Evolutionary conservation across 2,113 vertebrate species (phyloP).

Genomic region (Stegastes partitus): DNA sequence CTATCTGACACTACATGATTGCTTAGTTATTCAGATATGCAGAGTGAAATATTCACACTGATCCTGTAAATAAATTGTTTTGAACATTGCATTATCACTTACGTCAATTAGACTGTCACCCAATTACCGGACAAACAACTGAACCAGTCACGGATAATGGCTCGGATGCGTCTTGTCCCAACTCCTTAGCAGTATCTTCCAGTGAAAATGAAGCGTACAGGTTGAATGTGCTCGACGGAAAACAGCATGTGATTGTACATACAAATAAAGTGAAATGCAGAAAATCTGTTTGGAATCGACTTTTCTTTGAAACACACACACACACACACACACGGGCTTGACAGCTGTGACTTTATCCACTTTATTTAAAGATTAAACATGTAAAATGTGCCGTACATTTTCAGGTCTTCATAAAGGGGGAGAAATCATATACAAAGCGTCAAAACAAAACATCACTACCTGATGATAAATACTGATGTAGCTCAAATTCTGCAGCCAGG

Average conservation of each 20-base stretch:
- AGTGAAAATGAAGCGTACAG: slow-evolving; percentile 13
- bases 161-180: background rate
- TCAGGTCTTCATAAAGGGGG: slow-evolving; percentile 53
- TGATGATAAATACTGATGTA: slow-evolving; percentile 24
- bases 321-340: background rate
- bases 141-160: background rate
- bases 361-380: slow-evolving; percentile 63
- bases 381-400: slow-evolving; percentile 41
- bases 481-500: background rate
- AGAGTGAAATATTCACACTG: background rate
- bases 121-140: background rate
- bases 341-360: slow-evolving; percentile 22
- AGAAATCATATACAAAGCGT: slow-evolving; percentile 26
- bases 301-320: slow-evolving; percentile 6
- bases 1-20: background rate
- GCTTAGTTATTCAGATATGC: background rate
- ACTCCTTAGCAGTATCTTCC: background rate
- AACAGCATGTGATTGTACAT: slow-evolving; percentile 19
- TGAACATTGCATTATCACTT: background rate
- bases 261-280: slow-evolving; percentile 21
- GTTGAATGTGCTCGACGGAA: slow-evolving; percentile 8
- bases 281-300: background rate
- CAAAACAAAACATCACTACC: slow-evolving; percentile 11
- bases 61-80: background rate
- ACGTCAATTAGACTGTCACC: background rate